Base-by-base conservation (phyloP, 2,888 invertebrate genomes). In the Macropis europaea region DNA sequence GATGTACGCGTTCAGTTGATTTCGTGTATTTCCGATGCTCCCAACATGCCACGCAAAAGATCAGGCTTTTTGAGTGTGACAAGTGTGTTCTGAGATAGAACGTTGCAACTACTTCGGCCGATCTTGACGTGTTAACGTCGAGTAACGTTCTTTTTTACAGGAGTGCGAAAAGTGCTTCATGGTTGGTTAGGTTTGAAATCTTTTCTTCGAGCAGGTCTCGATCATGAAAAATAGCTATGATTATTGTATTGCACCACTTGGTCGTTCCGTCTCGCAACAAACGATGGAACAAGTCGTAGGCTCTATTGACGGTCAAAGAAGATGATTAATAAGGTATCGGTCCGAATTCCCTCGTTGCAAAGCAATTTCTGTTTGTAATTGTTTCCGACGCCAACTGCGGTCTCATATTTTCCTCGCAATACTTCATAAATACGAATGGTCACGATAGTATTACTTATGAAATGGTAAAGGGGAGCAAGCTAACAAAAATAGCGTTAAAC, bases 161-260 rank as follows among this genome's bases (percentile, higher is more conserved):
- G 15, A 34, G 69, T 22, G 22, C 50, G 19, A 26, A 56, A 17
- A 19, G 13, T 34, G 30, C 32, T 50, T 34, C 38, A 42, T 34
- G 48, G 42, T 56, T 15, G 67, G 22, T 61, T 56, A 73, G 52
- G 48, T 73, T 68, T 56, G 62, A 68, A 62, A 72, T 79, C 36
- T 28, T 57, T 68, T 68, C 68, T 36, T 69, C 77, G 73, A 79
- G 69, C 73, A 13, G 68, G 66, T 73, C 80, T 73, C 77, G 77
- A 40, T 45, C 45, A 30, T 57, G 61, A 45, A 30, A 63, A 36
- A 56, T 61, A 17, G 43, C 34, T 54, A 54, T 42, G 61, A 59
- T 64, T 52, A 36, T 43, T 42, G 66, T 69, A 45, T 56, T 30
- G 34, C 40, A 22, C 48, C 11, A 3, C 28, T 11, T 11, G 17